Conservation (phyloP, 2,797 vertebrate species). For the Periparus ater region DNA sequence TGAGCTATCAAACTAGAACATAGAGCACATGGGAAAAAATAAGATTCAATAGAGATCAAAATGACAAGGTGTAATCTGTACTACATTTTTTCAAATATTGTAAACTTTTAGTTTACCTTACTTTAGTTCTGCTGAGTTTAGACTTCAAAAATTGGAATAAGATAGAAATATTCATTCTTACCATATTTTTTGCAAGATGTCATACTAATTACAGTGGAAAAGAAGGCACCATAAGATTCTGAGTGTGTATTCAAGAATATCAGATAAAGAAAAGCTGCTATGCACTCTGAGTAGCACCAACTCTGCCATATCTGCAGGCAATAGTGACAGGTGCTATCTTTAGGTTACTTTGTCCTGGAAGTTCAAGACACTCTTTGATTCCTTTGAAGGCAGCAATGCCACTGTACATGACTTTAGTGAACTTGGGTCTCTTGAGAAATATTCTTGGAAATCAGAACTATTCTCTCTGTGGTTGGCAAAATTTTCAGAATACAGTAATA, state of each 20-base stretch:
- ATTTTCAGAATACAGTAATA: not conserved
- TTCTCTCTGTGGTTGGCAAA: not conserved
- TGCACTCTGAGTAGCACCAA: not conserved
- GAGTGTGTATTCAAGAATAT: not conserved
- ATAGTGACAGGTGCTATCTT: not conserved
- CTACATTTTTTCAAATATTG: not conserved
- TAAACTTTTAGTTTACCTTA: not conserved
- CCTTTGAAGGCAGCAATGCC: not conserved
- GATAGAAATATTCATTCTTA: not conserved
- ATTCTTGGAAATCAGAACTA: not conserved
- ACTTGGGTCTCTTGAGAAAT: not conserved
- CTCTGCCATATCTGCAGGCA: not conserved
- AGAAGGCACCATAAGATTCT: not conserved
- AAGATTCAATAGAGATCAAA: not conserved
- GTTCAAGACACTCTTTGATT: not conserved
- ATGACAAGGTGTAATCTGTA: not conserved
- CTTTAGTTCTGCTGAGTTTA: not conserved
- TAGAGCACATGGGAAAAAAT: not conserved
- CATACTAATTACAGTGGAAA: not conserved
- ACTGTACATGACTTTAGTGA: not conserved
- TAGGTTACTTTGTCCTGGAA: not conserved
- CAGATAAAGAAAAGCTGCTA: not conserved
- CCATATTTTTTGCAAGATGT: not conserved
- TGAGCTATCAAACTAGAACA: not conserved
- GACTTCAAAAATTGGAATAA: not conserved